Base-by-base conservation (phyloP, 2,797 vertebrate species). In the Sandelia bainsii region DNA sequence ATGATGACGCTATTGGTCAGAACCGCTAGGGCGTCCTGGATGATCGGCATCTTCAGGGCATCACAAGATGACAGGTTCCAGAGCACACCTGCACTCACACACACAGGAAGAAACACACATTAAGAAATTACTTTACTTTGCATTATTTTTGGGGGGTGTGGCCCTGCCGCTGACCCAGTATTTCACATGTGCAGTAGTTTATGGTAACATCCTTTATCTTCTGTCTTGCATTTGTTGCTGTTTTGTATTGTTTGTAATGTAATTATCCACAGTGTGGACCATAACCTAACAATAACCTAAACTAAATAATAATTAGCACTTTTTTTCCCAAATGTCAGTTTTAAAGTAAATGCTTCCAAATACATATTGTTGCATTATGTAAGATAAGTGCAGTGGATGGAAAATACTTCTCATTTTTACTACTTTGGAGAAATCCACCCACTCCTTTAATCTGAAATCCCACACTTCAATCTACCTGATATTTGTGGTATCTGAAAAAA, bases 21-120 rank as follows among this genome's bases (percentile, higher is more conserved):
- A 82, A 99, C 98, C 3, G 97, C 96, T 50, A 99, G 95, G 72
- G 98, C 98, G 49, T 99, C 98, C 91, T 99, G 98, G 93, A 99
- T 99, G 89, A 99, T 99, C 76, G 98, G 98, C 98, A 99, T 99
- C 94, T 99, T 99, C 84, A 99, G 95, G 69, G 98, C 97, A 71
- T 99, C 98, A 12, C 98, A 99, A 7, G 98, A 99, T 0, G 98
- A 99, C 1, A 99, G 94, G 89, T 99, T 99, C 98, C 98, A 99
- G 56, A 99, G 93, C 81, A 99, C 98, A 77, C 98, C 98, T 99
- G 89, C 23, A 67, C 10, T 61, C 29, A 32, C 25, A 39, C 44
- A 69, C 8, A 37, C 19, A 11, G 23, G 57, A 16, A 27, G 19
- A 75, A 62, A 69, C 0, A 20, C n/a, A 44, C 25, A 16, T n/a